Evolutionary conservation across 2,888 invertebrate genomes (phyloP).

Genomic region (Yponomeuta plumbellus): DNA sequence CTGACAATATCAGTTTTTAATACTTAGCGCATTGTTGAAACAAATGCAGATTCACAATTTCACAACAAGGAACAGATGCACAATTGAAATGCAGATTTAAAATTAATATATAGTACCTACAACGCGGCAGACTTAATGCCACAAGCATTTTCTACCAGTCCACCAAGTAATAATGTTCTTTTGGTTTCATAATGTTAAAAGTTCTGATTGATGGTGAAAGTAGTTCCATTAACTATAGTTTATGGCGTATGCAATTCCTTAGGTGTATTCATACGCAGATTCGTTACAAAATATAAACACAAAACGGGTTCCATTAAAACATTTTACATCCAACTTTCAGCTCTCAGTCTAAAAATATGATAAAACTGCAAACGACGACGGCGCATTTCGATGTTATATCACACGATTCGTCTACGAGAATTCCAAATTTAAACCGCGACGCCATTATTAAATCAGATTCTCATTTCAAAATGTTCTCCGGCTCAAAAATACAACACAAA

Average conservation of each 20-base stretch:
- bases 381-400: constrained; percentile 8
- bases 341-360: not conserved
- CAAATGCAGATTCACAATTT: too few relatives aligned
- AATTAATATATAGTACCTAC: too few relatives aligned
- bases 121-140: too few relatives aligned
- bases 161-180: too few relatives aligned
- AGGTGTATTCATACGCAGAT: not conserved
- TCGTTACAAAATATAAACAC: not conserved
- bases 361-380: not conserved
- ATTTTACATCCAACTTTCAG: not conserved
- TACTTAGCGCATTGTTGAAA: too few relatives aligned
- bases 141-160: too few relatives aligned
- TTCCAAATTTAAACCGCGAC: constrained; percentile 43
- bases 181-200: not conserved
- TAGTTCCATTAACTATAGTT: not conserved
- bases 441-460: constrained; percentile 38
- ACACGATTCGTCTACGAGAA: constrained; percentile 31
- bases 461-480: constrained; percentile 27
- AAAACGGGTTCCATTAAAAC: not conserved
- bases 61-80: too few relatives aligned
- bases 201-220: not conserved
- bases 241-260: not conserved
- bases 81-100: too few relatives aligned
- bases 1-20: too few relatives aligned
- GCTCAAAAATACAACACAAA: constrained; percentile 22